Conservation (phyloP, 2,888 invertebrate genomes). For the Eristalis pertinax region DNA sequence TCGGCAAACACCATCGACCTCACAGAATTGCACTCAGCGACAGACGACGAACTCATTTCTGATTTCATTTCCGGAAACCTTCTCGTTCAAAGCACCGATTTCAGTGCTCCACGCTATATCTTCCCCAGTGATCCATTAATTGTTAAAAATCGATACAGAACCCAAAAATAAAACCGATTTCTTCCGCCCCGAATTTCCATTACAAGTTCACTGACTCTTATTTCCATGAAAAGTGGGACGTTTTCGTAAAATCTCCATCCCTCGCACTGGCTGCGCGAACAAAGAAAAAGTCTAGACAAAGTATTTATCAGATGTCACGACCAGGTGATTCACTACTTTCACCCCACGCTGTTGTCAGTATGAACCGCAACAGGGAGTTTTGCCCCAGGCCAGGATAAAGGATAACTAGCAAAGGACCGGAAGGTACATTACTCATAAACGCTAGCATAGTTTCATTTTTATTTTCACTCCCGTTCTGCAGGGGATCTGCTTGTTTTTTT, state of each 20-base stretch:
- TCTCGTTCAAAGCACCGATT: too few species aligned
- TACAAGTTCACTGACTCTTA: too few species aligned
- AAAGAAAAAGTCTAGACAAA: not conserved
- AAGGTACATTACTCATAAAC: conserved; percentile 49
- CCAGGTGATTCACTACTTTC: conserved; percentile 17
- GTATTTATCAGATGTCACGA: not conserved
- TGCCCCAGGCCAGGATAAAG: not conserved
- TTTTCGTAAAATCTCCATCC: not conserved
- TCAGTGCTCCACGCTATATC: too few species aligned
- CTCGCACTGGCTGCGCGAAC: not conserved
- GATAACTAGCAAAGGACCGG: conserved; percentile 37
- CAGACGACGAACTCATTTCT: too few species aligned
- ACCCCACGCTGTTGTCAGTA: conserved; percentile 10
- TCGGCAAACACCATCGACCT: too few species aligned
- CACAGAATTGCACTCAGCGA: too few species aligned
- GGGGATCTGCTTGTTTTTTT: conserved; percentile 14
- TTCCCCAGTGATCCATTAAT: too few species aligned
- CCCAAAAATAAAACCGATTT: too few species aligned
- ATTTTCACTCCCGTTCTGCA: conserved; percentile 8
- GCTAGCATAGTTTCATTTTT: conserved; percentile 28
- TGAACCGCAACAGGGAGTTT: not conserved
- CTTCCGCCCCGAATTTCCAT: too few species aligned
- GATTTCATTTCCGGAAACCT: too few species aligned
- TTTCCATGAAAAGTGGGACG: too few species aligned
- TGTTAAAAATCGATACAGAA: too few species aligned